Evolutionary conservation across 2,797 vertebrate species (phyloP), one percentile per base, ranked within the genome.

Genomic region (Hephaestus fuliginosus): DNA sequence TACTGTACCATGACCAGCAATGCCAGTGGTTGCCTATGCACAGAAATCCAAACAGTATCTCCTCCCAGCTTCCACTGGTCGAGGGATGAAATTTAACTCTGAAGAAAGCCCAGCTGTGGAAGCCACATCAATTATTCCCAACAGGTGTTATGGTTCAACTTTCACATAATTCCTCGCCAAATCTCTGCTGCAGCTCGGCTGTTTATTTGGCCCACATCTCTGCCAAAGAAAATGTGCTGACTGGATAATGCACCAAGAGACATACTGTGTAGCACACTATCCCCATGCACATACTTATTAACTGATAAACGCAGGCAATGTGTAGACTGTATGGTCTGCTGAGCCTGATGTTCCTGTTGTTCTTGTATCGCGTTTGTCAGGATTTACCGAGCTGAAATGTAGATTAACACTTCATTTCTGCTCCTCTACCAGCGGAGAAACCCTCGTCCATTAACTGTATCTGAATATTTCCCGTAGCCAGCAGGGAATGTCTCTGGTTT

Each of bases 171-270:
- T 77, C 33, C 53, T 52, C 3, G 56, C 65, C 76, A 69, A 72
- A 72, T 69, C 36, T 7, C 49, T 72, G 75, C 77, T 75, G 78
- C 52, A 33, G 70, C 75, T 58, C 41, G 75, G 62, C 81, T 82
- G 70, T 86, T 79, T 74, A 83, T 74, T 81, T 88, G 81, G 57
- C 68, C 60, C 58, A 22, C 62, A 68, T 65, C 67, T 81, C 70
- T 86, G 86, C 83, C 88, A 90, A 76, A 53, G 63, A 78, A 87
- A 86, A 87, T 70, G 36, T 84, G 91, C 90, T 91, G 86, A 92
- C 72, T 92, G 86, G 87, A 89, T 87, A 92, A 88, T 86, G 74
- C 80, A 80, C 49, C 9, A 30, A 74, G 80, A 86, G 39, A 64
- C 83, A 79, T 61, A 60, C 83, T 73, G 87, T 74, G 75, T 33